Conservation (phyloP, 2,888 invertebrate genomes). For the Melanchra persicariae region DNA sequence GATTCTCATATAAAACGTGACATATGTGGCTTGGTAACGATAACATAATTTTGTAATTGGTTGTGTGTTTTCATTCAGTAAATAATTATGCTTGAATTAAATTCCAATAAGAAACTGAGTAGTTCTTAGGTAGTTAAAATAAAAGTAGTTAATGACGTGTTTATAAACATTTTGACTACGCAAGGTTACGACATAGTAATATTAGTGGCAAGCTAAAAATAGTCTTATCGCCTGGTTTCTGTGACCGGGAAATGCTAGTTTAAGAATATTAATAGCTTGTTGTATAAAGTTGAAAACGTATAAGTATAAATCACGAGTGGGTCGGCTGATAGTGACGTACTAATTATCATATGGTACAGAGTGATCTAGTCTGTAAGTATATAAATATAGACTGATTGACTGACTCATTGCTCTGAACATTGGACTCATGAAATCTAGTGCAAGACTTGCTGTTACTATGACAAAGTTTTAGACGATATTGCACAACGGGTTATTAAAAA, state of each 20-base stretch:
- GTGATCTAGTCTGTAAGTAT: constrained; percentile 31
- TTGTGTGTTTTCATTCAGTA: background rate
- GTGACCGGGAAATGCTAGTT: constrained; percentile 48
- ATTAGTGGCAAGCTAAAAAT: constrained; percentile 37
- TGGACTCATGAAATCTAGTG: constrained; percentile 31
- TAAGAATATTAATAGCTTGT: constrained; percentile 46
- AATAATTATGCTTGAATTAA: constrained; percentile 22
- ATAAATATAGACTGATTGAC: constrained; percentile 31
- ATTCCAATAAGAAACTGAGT: constrained; percentile 23
- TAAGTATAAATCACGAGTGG: constrained; percentile 31
- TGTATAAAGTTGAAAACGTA: constrained; percentile 26
- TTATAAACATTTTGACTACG: constrained; percentile 24
- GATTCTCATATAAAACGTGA: background rate
- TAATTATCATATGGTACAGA: constrained; percentile 32
- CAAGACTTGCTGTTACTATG: constrained; percentile 23
- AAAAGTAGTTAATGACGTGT: constrained; percentile 5
- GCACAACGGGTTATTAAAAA: background rate
- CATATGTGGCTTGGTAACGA: background rate
- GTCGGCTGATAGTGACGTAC: constrained; percentile 27
- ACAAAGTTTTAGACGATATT: constrained; percentile 9
- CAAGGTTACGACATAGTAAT: constrained; percentile 49
- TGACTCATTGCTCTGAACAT: constrained; percentile 45
- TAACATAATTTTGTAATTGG: background rate
- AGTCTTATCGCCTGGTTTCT: constrained; percentile 43
- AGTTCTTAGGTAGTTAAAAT: background rate